Evolutionary conservation across 2,888 invertebrate species (phyloP).

Genomic region (Eristalinus sepulchralis): DNA sequence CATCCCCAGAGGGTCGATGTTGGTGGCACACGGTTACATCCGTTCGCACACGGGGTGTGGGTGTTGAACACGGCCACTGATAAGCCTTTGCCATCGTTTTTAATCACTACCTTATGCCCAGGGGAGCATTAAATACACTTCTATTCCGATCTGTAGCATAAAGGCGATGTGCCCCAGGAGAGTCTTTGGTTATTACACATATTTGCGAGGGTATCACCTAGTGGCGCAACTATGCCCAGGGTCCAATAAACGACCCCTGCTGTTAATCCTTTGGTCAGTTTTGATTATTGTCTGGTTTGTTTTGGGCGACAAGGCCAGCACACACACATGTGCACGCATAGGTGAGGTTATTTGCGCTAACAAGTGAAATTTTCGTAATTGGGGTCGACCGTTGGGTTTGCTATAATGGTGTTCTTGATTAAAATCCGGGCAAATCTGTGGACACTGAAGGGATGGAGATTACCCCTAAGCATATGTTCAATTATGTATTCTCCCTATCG

Average conservation of each 20-base stretch:
- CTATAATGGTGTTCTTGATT: neutral
- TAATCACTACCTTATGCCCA: neutral
- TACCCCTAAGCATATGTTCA: neutral
- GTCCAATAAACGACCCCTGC: neutral
- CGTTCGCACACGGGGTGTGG: neutral
- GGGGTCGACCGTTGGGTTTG: neutral
- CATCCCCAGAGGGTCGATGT: neutral
- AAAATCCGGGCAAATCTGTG: neutral
- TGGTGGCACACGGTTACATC: neutral
- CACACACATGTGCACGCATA: neutral
- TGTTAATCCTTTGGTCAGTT: neutral
- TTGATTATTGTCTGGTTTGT: neutral
- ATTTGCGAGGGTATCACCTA: neutral
- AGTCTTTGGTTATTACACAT: neutral
- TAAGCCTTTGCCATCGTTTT: neutral
- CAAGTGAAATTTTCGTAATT: neutral
- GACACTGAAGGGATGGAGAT: neutral
- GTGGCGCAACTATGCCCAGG: neutral
- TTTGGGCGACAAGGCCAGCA: neutral
- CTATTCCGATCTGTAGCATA: neutral
- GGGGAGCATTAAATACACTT: neutral
- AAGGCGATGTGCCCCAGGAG: neutral
- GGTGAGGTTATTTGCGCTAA: neutral
- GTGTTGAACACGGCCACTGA: neutral
- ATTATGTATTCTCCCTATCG: neutral